Evolutionary conservation across 1,140 invertebrate genomes (phyloP).

Genomic region (Lordiphosa mommai): DNA sequence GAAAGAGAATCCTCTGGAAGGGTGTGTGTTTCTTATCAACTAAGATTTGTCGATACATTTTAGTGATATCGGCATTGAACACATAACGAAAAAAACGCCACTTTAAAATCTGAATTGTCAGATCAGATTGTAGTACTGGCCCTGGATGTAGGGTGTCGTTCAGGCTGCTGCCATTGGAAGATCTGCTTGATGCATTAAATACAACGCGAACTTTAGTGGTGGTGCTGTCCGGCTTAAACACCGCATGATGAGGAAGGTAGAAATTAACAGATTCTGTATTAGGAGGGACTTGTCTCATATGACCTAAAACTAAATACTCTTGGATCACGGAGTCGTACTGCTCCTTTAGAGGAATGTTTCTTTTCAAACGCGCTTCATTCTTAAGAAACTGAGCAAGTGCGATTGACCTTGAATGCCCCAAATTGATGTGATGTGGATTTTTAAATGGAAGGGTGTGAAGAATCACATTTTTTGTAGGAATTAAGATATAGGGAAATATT

Average conservation of each 20-base stretch:
- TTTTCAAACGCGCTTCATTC: too few relatives aligned
- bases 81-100: conserved; percentile 27
- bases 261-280: background rate
- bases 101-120: background rate
- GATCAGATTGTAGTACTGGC: conserved; percentile 12
- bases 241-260: conserved; percentile 2
- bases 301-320: too few relatives aligned
- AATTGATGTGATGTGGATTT: too few relatives aligned
- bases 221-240: conserved; percentile 2
- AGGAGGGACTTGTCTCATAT: background rate
- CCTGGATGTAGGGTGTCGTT: conserved; percentile 24
- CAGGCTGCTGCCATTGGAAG: conserved; percentile 23
- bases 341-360: too few relatives aligned
- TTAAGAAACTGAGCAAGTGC: too few relatives aligned
- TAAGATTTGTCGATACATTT: conserved; percentile 46
- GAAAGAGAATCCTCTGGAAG: conserved; percentile 67
- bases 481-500: too few relatives aligned
- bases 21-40: conserved; percentile 25
- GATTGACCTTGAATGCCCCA: too few relatives aligned
- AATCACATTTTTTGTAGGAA: too few relatives aligned
- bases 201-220: conserved; percentile 44
- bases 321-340: too few relatives aligned
- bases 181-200: conserved; percentile 29
- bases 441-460: too few relatives aligned
- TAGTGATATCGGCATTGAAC: conserved; percentile 49